Evolutionary conservation across 2,888 invertebrate genomes (phyloP), one percentile per base, ranked within the genome.

Genomic region (Morpho helenor): DNA sequence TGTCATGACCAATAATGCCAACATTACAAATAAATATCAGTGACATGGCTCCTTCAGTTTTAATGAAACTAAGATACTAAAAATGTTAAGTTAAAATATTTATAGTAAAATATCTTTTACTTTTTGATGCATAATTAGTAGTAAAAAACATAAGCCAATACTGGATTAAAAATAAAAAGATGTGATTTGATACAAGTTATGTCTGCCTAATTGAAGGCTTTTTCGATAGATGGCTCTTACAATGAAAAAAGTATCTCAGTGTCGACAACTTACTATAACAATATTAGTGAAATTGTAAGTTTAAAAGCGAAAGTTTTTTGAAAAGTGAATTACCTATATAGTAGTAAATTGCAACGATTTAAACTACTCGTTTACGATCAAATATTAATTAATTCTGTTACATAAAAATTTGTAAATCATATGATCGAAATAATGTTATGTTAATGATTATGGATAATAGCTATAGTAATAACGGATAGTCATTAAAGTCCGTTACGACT

Each of bases 1-100:
- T 84, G 80, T 79, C 83, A 82, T 73, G 74, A 70, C 63, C 79
- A 77, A 67, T 66, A 43, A 61, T 79, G 65, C 85, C 86, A 87
- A 81, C 70, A 71, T 60, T 64, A 57, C 56, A 52, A 52, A 67
- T 53, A 7, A 51, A 60, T 51, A 52, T 60, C 61, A 65, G 53
- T 16, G 48, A 10, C 10, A 10, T 41, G 31, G 46, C 57, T 52
- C 48, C 56, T 57, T 7, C 8, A 22, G 3, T 41, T 46, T 39
- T 6, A 46, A 40, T 8, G 8, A 39, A 22, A 40, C 8, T 41
- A 8, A 22, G 22, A n/a, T 8, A 31, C 7, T 22, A 22, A 40
- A 4, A 47, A n/a, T 6, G n/a, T 23, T 31, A 39, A 8, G 44
- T 10, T 10, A 3, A 2, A 7, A 6, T 8, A 45, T 5, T 52